A percentile compares a stretch with the other conserved stretches of the same genome.
Conservation (phyloP, 2,888 invertebrate genomes). For the Chironomus tentans region DNA sequence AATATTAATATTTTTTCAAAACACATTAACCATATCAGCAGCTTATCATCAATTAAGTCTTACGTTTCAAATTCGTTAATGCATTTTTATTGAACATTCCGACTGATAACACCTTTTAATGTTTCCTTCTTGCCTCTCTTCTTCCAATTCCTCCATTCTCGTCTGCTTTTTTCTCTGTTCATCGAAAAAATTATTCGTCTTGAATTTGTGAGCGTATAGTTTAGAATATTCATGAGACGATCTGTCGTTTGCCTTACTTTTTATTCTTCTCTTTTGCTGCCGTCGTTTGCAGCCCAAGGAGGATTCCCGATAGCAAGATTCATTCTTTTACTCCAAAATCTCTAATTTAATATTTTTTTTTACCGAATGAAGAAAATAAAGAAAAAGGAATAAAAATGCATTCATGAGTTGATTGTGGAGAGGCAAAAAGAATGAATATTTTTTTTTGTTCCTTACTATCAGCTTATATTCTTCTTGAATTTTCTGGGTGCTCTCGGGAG, state of each 20-base stretch:
- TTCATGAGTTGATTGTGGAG: background rate
- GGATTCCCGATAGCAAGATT: background rate
- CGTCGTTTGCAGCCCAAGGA: background rate
- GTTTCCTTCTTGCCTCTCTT: conserved; percentile 4
- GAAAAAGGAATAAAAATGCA: conserved; percentile 1
- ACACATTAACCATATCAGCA: conserved; percentile 12
- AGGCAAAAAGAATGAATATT: background rate
- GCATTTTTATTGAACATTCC: conserved; percentile 22
- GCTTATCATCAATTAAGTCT: conserved; percentile 6
- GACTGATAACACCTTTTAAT: conserved; percentile 15
- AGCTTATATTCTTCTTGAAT: background rate
- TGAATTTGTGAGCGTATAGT: background rate
- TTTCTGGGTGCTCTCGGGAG: background rate
- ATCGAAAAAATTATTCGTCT: background rate
- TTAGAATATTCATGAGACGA: conserved; percentile 19
- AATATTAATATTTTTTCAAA: background rate
- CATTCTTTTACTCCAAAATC: background rate
- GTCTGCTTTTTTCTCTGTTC: background rate
- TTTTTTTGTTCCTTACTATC: background rate
- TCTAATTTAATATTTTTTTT: background rate
- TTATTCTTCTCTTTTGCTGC: background rate
- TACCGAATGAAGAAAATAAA: background rate
- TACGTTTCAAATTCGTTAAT: conserved; percentile 11
- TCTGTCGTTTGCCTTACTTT: conserved; percentile 6
- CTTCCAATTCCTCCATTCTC: background rate